A percentile compares a stretch with the other conserved stretches of the same genome.
These are phyloP conservation scores for Lepidochitona cinerea DNA, from an alignment of 2,888 invertebrate species.

Conservation along the genomic window DNA sequence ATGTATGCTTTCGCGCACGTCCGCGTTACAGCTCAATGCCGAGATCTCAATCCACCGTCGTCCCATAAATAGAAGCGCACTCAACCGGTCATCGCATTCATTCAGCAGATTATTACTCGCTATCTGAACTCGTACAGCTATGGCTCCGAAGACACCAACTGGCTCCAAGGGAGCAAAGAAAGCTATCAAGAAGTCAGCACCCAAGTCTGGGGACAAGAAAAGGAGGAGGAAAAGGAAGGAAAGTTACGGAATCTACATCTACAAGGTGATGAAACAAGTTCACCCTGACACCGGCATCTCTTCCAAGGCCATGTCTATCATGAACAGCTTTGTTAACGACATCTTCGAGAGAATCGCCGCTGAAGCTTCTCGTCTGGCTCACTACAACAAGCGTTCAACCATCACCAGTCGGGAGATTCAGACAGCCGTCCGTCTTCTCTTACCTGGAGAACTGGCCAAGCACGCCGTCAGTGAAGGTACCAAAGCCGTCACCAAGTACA, in stretches of 20 bases:
- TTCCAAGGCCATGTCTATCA: not conserved
- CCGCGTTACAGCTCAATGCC: too few species aligned
- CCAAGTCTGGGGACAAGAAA: conserved; percentile 55
- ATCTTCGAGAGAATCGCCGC: conserved; percentile 63
- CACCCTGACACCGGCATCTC: conserved; percentile 63
- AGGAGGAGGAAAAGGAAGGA: conserved; percentile 48
- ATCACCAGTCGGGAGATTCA: not conserved
- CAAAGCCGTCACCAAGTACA: conserved; percentile 49
- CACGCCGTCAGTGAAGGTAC: not conserved
- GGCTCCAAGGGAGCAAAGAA: conserved; percentile 48
- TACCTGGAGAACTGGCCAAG: not conserved
- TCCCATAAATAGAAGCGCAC: too few species aligned
- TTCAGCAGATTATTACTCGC: too few species aligned
- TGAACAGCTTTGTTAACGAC: conserved; percentile 58
- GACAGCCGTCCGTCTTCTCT: not conserved
- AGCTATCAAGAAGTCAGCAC: conserved; percentile 43
- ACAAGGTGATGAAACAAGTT: conserved; percentile 60
- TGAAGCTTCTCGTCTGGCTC: conserved; percentile 54
- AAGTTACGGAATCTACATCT: conserved; percentile 55
- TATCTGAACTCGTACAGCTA: not conserved
- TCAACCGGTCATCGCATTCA: too few species aligned
- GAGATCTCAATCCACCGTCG: too few species aligned
- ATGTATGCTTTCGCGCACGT: too few species aligned
- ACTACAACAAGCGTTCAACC: conserved; percentile 52
- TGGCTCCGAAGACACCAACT: conserved; percentile 32